A percentile compares a stretch with the other conserved stretches of the same genome.
These are phyloP conservation scores for Puntigrus tetrazona DNA, from an alignment of 2,113 vertebrate genomes.

Conservation along the genomic window DNA sequence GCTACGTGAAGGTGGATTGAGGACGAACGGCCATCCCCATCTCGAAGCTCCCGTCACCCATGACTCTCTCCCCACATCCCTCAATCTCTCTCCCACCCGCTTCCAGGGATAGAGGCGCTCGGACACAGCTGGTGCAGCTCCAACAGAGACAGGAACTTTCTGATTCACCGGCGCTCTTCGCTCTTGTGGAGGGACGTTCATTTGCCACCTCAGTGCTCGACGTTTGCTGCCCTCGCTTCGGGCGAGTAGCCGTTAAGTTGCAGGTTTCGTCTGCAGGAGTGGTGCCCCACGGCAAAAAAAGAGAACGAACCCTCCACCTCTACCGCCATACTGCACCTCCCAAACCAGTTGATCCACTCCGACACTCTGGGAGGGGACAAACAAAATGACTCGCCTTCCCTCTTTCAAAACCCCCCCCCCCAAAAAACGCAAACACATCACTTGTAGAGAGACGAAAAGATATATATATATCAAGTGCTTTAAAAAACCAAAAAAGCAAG, in stretches of 20 bases:
- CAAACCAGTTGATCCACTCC: slow-evolving; percentile 30
- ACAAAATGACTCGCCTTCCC: neutral
- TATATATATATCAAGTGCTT: slow-evolving; percentile 46
- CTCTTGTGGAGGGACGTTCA: neutral
- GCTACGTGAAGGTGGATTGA: slow-evolving; percentile 91
- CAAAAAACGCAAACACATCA: slow-evolving; percentile 3
- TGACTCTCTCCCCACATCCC: slow-evolving; percentile 39
- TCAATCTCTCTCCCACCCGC: slow-evolving; percentile 29
- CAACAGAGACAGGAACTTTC: slow-evolving; percentile 27
- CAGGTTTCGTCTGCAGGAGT: neutral
- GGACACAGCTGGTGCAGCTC: slow-evolving; percentile 30
- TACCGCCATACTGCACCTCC: neutral
- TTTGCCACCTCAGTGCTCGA: neutral
- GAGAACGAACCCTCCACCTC: neutral
- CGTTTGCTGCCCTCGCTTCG: neutral
- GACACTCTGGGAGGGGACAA: neutral
- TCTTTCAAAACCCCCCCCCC: neutral
- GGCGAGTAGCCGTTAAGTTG: neutral
- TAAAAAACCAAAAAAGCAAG: neutral
- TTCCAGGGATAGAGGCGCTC: slow-evolving; percentile 32
- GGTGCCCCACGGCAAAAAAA: neutral
- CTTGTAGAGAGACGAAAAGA: neutral
- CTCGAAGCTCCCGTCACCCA: slow-evolving; percentile 33
- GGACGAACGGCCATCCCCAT: slow-evolving; percentile 5
- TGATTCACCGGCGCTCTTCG: neutral